Base-by-base conservation (phyloP, 2,888 invertebrate genomes). In the Melangyna quadrimaculata region DNA sequence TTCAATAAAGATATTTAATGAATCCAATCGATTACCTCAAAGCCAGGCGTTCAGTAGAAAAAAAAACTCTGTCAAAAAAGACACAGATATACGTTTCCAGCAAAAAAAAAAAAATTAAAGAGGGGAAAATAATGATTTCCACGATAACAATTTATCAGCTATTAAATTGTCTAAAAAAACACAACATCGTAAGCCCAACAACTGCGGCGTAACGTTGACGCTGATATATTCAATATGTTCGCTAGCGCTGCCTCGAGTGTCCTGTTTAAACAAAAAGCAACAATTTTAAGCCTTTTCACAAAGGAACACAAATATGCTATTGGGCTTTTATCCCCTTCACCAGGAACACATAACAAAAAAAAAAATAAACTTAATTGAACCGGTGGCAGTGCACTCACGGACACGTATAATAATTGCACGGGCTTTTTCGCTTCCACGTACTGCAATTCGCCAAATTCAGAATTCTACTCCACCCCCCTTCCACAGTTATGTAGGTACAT, bases 321-420 rank as follows among this genome's bases (percentile, higher is more conserved):
- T 63, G 55, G 48, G 37, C 10, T 78, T 73, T 70, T 57, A 74
- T 70, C 63, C 73, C 45, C 22, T 29, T 3, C n/a, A 17, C 17
- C 19, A 51, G 51, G 5, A 51, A 40, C 5, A n/a, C 8, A 4
- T 27, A 37, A 37, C 4, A 14, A 45, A 19, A 29, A 45, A 14
- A 22, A 51, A 51, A 67, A 24, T 75, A 59, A 80, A 75, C 67
- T 84, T 84, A 80, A 84, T 84, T 84, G 80, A 80, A 84, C 84
- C 55, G 51, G 59, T 80, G 69, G 59, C 84, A 75, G 32, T 67
- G 45, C 43, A 75, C 75, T 75, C 79, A 75, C 53, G 80, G 59
- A 84, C 80, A 80, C 80, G 67, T 75, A n/a, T n/a, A 80, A 80
- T 84, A 84, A 84, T 80, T 84, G 84, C 80, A 84, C 61, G 69